Evolutionary conservation across 1,140 invertebrate species (phyloP), one percentile per base, ranked within the genome.

Genomic region (Aricia agestis): DNA sequence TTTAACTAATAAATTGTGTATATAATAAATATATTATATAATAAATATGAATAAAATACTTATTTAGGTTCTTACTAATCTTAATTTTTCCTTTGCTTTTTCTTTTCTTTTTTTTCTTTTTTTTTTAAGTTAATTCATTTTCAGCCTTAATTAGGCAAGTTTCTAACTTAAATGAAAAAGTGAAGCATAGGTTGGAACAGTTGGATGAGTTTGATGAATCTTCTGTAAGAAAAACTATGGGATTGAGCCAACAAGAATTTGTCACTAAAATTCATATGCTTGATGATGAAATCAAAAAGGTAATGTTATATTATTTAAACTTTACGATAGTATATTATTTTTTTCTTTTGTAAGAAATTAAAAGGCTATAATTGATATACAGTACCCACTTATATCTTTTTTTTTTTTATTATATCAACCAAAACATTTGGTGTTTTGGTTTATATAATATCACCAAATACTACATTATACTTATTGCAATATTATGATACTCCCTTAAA

Each of bases 141-240:
- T 78, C 83, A 95, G 95, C 95, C 76, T 92, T 95, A 78, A 95
- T 97, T 52, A 97, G 96, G 90, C 93, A 95, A 42, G 95, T 96
- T 81, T 95, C 94, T 59, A 93, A 94, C 75, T 94, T 97, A n/a
- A 95, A 96, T 71, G 97, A 98, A 84, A 98, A 98, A 92, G 96
- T 98, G 0, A 96, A 97, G 89, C 97, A 96, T 84, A 94, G 97
- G 63, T 87, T 99, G 68, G 97, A 99, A 88, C 98, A 99, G 87
- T 89, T 99, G 65, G 98, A 99, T 93, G 97, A 98, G 79, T 97
- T 98, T 92, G 98, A 99, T 85, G 97, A 98, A 90, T 95, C 96
- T 9, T 95, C 95, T 70, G 94, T 98, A 52, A 94, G 95, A 80
- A 97, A 98, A 92, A 96, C 97, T 92, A 95, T 98, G 88, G 96